Evolutionary conservation across 1,140 invertebrate species (phyloP).

Genomic region (Heliconius hewitsoni): DNA sequence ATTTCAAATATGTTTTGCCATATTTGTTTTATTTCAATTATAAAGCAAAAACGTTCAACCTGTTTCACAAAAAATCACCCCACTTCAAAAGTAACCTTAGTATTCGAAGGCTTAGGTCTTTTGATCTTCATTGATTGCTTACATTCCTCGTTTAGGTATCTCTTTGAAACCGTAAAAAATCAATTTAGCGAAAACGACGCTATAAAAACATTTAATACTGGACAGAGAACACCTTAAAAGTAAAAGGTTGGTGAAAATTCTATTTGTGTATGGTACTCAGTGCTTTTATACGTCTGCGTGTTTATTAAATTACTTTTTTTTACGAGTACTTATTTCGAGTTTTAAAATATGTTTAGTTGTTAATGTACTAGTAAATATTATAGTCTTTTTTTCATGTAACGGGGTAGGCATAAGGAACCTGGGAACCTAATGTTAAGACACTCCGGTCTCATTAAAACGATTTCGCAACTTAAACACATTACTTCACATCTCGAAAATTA

Average conservation of each 20-base stretch:
- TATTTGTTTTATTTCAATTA: neutral
- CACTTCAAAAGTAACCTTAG: slow-evolving; percentile 14
- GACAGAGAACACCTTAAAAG: slow-evolving; percentile 16
- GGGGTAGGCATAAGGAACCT: no score
- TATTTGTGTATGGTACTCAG: slow-evolving; percentile 2
- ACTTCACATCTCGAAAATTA: no score
- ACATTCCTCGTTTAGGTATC: slow-evolving; percentile 30
- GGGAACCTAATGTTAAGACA: no score
- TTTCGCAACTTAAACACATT: no score
- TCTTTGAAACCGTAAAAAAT: slow-evolving; percentile 34
- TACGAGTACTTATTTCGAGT: slow-evolving; percentile 5
- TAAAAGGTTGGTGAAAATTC: slow-evolving; percentile 4
- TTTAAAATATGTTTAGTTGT: neutral
- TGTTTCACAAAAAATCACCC: slow-evolving; percentile 17
- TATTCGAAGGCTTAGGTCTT: slow-evolving; percentile 28
- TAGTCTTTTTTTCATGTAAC: no score
- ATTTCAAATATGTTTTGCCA: no score
- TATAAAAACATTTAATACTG: slow-evolving; percentile 22
- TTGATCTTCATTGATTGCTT: slow-evolving; percentile 37
- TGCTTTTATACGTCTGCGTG: slow-evolving; percentile 7
- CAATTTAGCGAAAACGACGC: slow-evolving; percentile 28
- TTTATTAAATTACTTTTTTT: slow-evolving; percentile 13
- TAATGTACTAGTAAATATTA: neutral
- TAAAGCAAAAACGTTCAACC: neutral
- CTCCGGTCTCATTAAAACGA: no score